Evolutionary conservation across 2,797 vertebrate genomes (phyloP).

Genomic region (Eidolon dupreanum): DNA sequence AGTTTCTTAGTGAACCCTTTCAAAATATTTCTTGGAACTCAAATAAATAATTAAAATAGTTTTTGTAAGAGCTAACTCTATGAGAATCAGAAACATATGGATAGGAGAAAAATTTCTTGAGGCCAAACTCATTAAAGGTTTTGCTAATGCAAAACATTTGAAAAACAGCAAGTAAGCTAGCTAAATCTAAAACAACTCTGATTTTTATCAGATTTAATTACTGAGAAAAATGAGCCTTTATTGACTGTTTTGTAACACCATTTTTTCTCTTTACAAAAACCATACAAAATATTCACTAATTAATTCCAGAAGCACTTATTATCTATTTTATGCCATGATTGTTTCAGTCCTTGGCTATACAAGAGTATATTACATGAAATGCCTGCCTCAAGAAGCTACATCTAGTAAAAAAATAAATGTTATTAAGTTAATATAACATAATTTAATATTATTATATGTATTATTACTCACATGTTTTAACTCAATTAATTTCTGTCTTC

Average conservation of each 20-base stretch:
- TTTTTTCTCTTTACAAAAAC: background rate
- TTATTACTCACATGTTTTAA: background rate
- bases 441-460: background rate
- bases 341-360: background rate
- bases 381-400: background rate
- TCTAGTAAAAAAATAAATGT: background rate
- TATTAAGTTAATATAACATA: background rate
- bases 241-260: background rate
- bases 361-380: background rate
- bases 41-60: constrained; percentile 76
- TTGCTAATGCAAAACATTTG: constrained; percentile 73
- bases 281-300: background rate
- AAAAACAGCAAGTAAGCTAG: constrained; percentile 41
- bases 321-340: background rate
- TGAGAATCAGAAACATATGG: constrained; percentile 74
- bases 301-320: constrained; percentile 18
- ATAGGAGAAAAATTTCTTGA: constrained; percentile 62
- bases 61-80: constrained; percentile 57
- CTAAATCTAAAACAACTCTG: constrained; percentile 52
- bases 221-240: constrained; percentile 24
- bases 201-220: constrained; percentile 63
- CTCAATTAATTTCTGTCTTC: background rate
- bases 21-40: constrained; percentile 23
- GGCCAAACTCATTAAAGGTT: constrained; percentile 75
- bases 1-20: constrained; percentile 46